Percentiles rank a stretch among this genome's conserved stretches.
These are phyloP conservation scores for Xiphorhynchus erythropygius DNA, from an alignment of 2,797 vertebrate species.

Conservation along the genomic window DNA sequence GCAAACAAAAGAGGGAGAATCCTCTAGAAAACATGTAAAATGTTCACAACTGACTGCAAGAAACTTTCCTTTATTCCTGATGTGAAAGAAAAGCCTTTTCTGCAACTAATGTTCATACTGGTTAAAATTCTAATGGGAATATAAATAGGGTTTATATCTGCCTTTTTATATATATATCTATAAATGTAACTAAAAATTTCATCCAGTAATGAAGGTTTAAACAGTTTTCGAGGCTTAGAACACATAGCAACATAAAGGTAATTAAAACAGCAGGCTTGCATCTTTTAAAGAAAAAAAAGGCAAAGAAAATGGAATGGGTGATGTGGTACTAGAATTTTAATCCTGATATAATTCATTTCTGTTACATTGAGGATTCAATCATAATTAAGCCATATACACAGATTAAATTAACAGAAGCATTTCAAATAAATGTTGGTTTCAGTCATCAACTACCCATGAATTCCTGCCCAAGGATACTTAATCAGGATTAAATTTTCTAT, in stretches of 20 bases:
- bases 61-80: constrained; percentile 36
- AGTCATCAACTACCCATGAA: constrained; percentile 82
- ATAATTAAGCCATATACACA: constrained; percentile 83
- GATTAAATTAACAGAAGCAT: constrained; percentile 85
- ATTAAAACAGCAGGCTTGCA: constrained; percentile 58
- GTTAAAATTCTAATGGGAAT: constrained; percentile 50
- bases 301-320: constrained; percentile 56
- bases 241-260: constrained; percentile 48
- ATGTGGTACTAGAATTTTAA: constrained; percentile 78
- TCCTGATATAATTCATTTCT: constrained; percentile 82
- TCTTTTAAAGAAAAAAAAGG: constrained; percentile 53
- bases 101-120: constrained; percentile 22
- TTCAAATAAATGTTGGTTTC: constrained; percentile 82
- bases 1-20: constrained; percentile 28
- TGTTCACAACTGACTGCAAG: constrained; percentile 37
- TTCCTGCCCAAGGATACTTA: constrained; percentile 84
- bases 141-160: constrained; percentile 31
- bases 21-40: constrained; percentile 48
- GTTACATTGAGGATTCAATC: constrained; percentile 77
- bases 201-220: constrained; percentile 20
- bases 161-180: not conserved
- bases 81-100: constrained; percentile 28
- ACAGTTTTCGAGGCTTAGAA: constrained; percentile 32
- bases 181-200: constrained; percentile 34
- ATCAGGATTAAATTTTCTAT: constrained; percentile 87